These are phyloP conservation scores for Ctenosaura bakeri DNA, from an alignment of 2,797 vertebrate genomes.

Conservation along the genomic window DNA sequence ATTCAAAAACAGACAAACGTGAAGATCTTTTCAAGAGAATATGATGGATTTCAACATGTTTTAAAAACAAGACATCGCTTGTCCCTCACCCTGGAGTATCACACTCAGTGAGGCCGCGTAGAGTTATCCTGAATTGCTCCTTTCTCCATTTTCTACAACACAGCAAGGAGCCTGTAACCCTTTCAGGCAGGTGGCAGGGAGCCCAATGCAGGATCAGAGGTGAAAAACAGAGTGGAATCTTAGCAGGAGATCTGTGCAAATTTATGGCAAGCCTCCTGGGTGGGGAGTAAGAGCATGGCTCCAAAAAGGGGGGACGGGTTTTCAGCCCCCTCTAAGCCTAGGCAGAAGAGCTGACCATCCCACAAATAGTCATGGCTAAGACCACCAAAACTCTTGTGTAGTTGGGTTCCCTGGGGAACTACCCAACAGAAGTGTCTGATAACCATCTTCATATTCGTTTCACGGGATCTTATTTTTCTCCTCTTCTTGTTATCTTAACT, in stretches of 20 bases:
- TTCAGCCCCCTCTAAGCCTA: too few species aligned
- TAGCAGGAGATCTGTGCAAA: neutral
- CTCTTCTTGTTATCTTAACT: too few species aligned
- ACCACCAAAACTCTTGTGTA: too few species aligned
- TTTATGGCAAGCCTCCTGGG: neutral
- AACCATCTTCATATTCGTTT: too few species aligned
- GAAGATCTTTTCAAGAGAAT: neutral
- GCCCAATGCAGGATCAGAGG: neutral
- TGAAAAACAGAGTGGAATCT: neutral
- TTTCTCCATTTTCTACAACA: neutral
- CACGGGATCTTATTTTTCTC: too few species aligned
- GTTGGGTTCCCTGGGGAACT: too few species aligned
- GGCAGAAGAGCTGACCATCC: too few species aligned
- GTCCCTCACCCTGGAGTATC: neutral
- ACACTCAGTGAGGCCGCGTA: neutral
- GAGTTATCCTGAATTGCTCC: too few species aligned
- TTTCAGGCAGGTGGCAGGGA: neutral
- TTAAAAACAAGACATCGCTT: neutral
- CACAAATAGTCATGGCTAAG: too few species aligned
- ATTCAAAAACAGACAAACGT: neutral
- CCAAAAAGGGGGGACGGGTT: too few species aligned
- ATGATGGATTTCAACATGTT: neutral
- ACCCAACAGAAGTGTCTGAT: too few species aligned
- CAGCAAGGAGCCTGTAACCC: neutral
- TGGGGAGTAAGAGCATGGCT: neutral